phyloP scores from a whole-genome alignment of 2,113 vertebrate genomes.

The Suncus etruscus region DNA sequence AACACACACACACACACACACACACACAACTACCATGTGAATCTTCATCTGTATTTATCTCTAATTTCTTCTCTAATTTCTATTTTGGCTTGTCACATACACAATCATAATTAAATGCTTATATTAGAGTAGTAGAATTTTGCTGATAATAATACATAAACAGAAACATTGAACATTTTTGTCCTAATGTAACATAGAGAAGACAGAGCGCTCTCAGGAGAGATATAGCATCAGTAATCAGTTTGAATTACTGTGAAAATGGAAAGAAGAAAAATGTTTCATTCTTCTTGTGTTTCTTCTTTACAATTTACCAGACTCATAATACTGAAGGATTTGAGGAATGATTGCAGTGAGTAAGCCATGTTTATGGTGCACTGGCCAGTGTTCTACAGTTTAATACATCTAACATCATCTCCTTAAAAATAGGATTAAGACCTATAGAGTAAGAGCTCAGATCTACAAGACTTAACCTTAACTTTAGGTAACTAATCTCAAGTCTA shows the following conservation, averaged over 20 bases:
- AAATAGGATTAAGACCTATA: no score
- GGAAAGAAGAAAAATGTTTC: background rate
- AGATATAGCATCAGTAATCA: background rate
- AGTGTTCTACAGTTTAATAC: no score
- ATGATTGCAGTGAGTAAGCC: no score
- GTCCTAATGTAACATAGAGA: background rate
- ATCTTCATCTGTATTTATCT: background rate
- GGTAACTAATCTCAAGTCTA: no score
- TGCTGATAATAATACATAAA: background rate
- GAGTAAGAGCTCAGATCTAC: no score
- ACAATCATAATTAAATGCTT: no score
- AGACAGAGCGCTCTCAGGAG: background rate
- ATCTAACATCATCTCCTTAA: no score
- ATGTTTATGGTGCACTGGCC: no score
- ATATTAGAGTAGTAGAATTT: no score
- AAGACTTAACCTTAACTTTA: no score
- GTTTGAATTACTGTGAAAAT: background rate
- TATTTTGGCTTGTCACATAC: background rate
- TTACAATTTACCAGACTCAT: no score
- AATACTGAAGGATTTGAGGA: no score
- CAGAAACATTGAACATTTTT: background rate
- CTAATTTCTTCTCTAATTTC: background rate
- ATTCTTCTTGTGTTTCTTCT: background rate
- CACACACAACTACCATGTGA: background rate
- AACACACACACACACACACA: background rate